phyloP scores from a whole-genome alignment of 2,797 vertebrate species.

The Crax fasciolata region DNA sequence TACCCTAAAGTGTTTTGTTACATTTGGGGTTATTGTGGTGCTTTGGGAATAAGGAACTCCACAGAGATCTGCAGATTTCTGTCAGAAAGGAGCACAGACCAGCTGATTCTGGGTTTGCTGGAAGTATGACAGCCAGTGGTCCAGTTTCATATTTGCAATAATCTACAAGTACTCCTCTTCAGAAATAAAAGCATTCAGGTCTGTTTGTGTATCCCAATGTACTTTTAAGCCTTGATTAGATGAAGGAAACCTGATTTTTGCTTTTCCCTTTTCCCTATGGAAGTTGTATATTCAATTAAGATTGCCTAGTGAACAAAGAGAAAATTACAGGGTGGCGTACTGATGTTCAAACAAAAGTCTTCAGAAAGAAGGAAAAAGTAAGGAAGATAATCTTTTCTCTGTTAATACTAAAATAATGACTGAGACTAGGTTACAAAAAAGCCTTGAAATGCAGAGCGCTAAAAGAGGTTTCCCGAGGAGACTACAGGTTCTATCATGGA shows the following conservation, averaged over 20 bases:
- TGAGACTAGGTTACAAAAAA: neutral
- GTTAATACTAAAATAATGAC: neutral
- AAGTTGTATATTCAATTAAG: neutral
- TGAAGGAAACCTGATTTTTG: neutral
- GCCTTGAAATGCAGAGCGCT: neutral
- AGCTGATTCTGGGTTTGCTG: neutral
- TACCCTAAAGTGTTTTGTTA: neutral
- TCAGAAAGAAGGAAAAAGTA: neutral
- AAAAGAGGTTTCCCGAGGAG: neutral
- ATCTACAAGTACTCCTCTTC: neutral
- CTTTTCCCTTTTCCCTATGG: neutral
- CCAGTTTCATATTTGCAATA: neutral
- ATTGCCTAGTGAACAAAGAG: neutral
- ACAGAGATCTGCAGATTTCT: neutral
- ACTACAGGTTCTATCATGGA: neutral
- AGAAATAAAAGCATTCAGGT: neutral
- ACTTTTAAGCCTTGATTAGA: neutral
- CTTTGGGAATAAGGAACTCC: neutral
- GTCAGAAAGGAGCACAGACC: accelerated
- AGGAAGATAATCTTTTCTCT: neutral
- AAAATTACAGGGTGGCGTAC: neutral
- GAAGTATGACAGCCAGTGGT: neutral
- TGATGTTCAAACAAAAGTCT: neutral
- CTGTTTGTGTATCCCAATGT: neutral
- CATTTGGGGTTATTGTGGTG: neutral